Evolutionary conservation across 2,888 invertebrate genomes (phyloP).

Genomic region (Aphelenchoides bicaudatus): DNA sequence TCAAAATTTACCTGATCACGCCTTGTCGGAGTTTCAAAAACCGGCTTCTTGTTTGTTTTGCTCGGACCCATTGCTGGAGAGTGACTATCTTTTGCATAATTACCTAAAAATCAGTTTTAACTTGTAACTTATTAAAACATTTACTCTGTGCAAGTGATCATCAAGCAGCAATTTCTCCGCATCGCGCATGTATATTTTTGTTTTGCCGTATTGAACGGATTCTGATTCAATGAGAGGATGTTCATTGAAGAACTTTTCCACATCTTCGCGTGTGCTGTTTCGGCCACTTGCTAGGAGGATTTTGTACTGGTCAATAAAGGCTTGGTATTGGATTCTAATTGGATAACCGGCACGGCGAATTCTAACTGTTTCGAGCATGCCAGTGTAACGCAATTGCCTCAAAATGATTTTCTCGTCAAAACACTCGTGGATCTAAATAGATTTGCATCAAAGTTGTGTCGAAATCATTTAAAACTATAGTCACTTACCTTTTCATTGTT

Average conservation of each 20-base stretch:
- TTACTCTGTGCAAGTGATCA: slow-evolving; percentile 76
- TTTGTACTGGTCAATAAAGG: slow-evolving; percentile 86
- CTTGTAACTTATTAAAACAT: not conserved
- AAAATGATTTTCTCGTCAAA: slow-evolving; percentile 87
- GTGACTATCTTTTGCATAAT: slow-evolving; percentile 86
- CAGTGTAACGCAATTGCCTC: slow-evolving; percentile 84
- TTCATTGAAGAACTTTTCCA: slow-evolving; percentile 74
- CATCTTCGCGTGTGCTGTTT: slow-evolving; percentile 78
- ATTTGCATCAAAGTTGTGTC: not conserved
- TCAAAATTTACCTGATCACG: not conserved
- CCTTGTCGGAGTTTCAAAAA: slow-evolving; percentile 70
- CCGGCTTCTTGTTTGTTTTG: slow-evolving; percentile 74
- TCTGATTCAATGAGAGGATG: slow-evolving; percentile 79
- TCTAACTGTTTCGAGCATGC: slow-evolving; percentile 91
- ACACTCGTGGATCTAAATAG: slow-evolving; percentile 68
- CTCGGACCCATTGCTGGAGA: slow-evolving; percentile 77
- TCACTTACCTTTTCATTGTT: slow-evolving; percentile 76
- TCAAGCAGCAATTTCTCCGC: slow-evolving; percentile 88
- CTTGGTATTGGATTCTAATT: slow-evolving; percentile 80
- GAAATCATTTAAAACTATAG: slow-evolving; percentile 13
- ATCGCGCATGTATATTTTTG: slow-evolving; percentile 85
- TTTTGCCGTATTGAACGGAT: slow-evolving; percentile 82
- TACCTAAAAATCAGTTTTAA: slow-evolving; percentile 64
- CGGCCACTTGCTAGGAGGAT: slow-evolving; percentile 83
- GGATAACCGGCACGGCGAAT: slow-evolving; percentile 92